A percentile compares a stretch with the other conserved stretches of the same genome.
Conservation (phyloP, 2,888 invertebrate genomes). For the Prenolepis imparis region DNA sequence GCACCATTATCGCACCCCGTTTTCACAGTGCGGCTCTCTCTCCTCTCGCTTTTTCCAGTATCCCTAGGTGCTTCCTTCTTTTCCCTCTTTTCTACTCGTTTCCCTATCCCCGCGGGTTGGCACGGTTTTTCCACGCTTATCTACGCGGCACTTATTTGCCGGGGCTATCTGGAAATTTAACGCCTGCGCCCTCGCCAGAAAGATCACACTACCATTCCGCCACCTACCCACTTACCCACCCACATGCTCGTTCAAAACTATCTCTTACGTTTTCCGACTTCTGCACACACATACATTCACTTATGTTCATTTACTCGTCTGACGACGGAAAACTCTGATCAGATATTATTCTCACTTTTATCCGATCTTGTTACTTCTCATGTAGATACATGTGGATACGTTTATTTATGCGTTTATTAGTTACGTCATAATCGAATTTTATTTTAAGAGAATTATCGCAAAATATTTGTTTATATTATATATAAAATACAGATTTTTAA, state of each 20-base stretch:
- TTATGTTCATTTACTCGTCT: neutral
- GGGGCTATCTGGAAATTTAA: slow-evolving; percentile 63
- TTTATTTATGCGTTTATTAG: neutral
- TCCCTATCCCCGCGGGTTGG: slow-evolving; percentile 27
- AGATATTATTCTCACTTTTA: slow-evolving; percentile 13
- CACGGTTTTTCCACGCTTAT: slow-evolving; percentile 60
- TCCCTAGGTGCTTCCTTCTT: slow-evolving; percentile 22
- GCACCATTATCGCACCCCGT: slow-evolving; percentile 44
- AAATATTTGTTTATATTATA: slow-evolving; percentile 19
- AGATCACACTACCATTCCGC: slow-evolving; percentile 44
- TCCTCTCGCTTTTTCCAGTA: slow-evolving; percentile 24
- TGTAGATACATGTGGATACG: neutral
- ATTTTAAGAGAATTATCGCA: slow-evolving; percentile 9
- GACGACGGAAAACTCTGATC: slow-evolving; percentile 18
- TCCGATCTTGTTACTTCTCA: neutral
- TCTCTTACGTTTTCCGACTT: slow-evolving; percentile 36
- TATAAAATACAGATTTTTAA: neutral
- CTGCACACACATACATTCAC: neutral
- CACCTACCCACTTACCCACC: slow-evolving; percentile 45
- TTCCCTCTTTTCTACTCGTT: slow-evolving; percentile 1
- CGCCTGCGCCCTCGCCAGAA: slow-evolving; percentile 37
- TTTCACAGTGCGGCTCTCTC: slow-evolving; percentile 12
- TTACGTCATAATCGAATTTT: neutral
- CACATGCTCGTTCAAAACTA: slow-evolving; percentile 26
- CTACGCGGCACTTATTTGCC: slow-evolving; percentile 66